A percentile compares a stretch with the other conserved stretches of the same genome.
Conservation (phyloP, 1,140 invertebrate genomes). For the Trinorchestia longiramus region DNA sequence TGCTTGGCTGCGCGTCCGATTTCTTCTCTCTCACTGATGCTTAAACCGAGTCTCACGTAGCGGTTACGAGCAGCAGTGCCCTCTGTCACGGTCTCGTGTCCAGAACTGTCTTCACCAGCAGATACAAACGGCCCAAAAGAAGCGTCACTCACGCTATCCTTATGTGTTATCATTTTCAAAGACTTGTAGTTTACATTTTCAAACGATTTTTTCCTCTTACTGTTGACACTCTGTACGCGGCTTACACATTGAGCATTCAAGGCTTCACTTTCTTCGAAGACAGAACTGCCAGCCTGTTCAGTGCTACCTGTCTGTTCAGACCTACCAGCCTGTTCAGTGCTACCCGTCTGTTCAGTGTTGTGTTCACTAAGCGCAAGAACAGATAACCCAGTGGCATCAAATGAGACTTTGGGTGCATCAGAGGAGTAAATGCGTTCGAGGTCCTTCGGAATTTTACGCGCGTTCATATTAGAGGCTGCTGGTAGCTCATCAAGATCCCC, state of each 20-base stretch:
- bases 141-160: no score
- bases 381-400: not conserved
- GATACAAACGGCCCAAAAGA: no score
- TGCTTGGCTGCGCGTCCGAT: conserved; percentile 82
- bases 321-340: no score
- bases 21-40: conserved; percentile 74
- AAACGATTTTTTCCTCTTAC: not conserved
- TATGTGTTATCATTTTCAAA: not conserved
- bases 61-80: conserved; percentile 57
- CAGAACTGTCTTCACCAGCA: not conserved
- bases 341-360: no score
- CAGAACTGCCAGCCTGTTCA: not conserved
- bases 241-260: not conserved
- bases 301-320: no score
- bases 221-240: no score
- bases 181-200: not conserved
- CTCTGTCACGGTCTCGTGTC: not conserved
- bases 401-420: not conserved
- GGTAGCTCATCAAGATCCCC: not conserved
- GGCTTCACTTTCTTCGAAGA: not conserved
- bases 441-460: not conserved
- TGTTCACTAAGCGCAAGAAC: not conserved
- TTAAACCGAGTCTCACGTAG: conserved; percentile 68
- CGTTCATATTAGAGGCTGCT: not conserved
- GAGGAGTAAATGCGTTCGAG: not conserved